Evolutionary conservation across 2,888 invertebrate species (phyloP).

Genomic region (Acleris emargana): DNA sequence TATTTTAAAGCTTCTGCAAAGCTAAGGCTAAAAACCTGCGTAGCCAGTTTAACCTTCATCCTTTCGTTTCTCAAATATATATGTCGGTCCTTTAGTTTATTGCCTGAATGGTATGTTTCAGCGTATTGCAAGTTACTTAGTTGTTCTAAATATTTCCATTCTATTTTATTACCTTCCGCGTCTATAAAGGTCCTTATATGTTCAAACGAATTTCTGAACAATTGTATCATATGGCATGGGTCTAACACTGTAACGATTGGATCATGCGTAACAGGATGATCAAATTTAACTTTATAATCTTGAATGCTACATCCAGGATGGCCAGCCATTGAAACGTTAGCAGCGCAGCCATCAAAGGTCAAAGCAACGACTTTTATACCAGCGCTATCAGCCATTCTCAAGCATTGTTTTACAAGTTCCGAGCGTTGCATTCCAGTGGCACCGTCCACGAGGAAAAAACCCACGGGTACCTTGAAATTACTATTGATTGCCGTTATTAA

Average conservation of each 20-base stretch:
- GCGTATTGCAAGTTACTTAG: constrained; percentile 12
- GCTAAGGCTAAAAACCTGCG: constrained; percentile 33
- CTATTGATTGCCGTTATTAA: constrained; percentile 41
- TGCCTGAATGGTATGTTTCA: constrained; percentile 13
- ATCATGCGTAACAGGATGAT: no score
- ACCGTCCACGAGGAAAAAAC: constrained; percentile 44
- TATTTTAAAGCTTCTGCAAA: constrained; percentile 32
- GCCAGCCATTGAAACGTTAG: no score
- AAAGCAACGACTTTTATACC: constrained; percentile 36
- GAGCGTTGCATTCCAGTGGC: constrained; percentile 37
- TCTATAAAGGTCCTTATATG: constrained; percentile 20
- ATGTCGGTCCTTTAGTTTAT: constrained; percentile 15
- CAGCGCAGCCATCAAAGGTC: constrained; percentile 41
- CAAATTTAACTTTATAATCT: no score
- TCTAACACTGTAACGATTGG: no score
- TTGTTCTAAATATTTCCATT: constrained; percentile 2
- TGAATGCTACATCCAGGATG: no score
- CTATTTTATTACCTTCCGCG: constrained; percentile 10
- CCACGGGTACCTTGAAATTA: constrained; percentile 43
- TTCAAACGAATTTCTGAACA: constrained; percentile 38
- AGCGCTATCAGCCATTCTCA: no score
- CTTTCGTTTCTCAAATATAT: constrained; percentile 23
- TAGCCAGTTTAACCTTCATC: constrained; percentile 31
- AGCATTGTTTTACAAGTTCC: constrained; percentile 25
- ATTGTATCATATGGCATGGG: constrained; percentile 39